Base-by-base conservation (phyloP, 1,140 invertebrate genomes). In the Lepidotrigona ventralis region DNA sequence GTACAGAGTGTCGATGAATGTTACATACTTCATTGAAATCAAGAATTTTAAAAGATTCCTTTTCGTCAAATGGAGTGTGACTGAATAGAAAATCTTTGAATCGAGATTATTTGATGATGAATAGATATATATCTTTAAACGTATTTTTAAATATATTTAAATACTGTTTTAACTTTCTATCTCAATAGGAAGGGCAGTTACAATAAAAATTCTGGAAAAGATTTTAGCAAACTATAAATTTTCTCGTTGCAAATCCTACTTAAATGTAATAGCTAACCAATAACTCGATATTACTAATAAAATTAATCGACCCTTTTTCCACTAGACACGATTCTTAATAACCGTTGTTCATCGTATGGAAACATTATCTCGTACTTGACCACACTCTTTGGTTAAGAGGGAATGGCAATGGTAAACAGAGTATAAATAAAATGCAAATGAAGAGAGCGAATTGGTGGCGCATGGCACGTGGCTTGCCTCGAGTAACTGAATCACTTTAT, bases 341-440 rank as follows among this genome's bases (percentile, higher is more conserved):
- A 63, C 29, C 12, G 11, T 75, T n/a, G 11, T 58, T 39, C 21
- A 29, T 4, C 23, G 11, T 26, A 39, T 3, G 3, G 8, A 23
- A 60, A n/a, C 19, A 39, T 12, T 60, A 56, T 39, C 33, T 26
- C 54, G 63, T 68, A 29, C 14, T 12, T 19, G 63, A 23, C 1
- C n/a, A 21, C 54, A 29, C 21, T 21, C 6, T 39, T 9, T 29
- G 9, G 5, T 26, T 11, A 6, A 26, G 29, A 56, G n/a, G 17
- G 66, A 58, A 71, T 15, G 58, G 26, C 26, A 26, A 33, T 19
- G 2, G 29, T 14, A 70, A 70, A 56, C 51, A 19, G 76, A 58
- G 21, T 58, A 66, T 46, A 79, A 79, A 79, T 69, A 56, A 79
- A 70, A 69, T 58, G 33, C 66, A 39, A 56, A 26, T n/a, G 29